phyloP scores from a whole-genome alignment of 2,797 vertebrate genomes.

The Chanos chanos region DNA sequence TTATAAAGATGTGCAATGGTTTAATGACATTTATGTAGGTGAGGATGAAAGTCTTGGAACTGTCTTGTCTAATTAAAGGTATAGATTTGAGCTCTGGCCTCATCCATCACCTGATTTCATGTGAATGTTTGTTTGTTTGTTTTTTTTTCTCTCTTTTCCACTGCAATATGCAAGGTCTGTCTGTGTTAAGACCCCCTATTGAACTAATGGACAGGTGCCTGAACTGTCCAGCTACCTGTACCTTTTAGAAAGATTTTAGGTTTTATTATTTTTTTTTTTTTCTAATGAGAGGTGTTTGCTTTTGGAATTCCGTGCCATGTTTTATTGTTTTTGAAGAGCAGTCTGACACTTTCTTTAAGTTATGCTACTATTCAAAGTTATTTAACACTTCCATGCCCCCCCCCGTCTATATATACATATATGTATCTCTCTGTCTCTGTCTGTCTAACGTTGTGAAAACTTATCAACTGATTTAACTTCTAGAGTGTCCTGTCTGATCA shows the following conservation, averaged over 20 bases:
- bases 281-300: not conserved
- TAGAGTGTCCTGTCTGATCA: too few relatives aligned
- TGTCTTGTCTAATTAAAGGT: too few relatives aligned
- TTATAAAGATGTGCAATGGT: slow-evolving; percentile 22
- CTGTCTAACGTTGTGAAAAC: too few relatives aligned
- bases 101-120: too few relatives aligned
- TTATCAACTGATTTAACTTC: too few relatives aligned
- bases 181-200: slow-evolving; percentile 6
- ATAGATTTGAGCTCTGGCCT: too few relatives aligned
- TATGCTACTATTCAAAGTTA: not conserved
- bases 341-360: not conserved
- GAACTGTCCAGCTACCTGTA: slow-evolving; percentile 6
- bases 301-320: slow-evolving; percentile 23
- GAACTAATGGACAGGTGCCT: slow-evolving; percentile 16
- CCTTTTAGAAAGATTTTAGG: not conserved
- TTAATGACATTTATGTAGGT: not conserved
- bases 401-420: too few relatives aligned
- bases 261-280: not conserved
- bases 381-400: too few relatives aligned
- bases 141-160: not conserved
- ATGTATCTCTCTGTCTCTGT: too few relatives aligned
- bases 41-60: too few relatives aligned
- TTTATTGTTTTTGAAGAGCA: not conserved
- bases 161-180: slow-evolving; percentile 24
- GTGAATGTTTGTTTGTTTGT: not conserved